Base-by-base conservation (phyloP, 1,140 invertebrate species). In the Neoseiulus cucumeris region DNA sequence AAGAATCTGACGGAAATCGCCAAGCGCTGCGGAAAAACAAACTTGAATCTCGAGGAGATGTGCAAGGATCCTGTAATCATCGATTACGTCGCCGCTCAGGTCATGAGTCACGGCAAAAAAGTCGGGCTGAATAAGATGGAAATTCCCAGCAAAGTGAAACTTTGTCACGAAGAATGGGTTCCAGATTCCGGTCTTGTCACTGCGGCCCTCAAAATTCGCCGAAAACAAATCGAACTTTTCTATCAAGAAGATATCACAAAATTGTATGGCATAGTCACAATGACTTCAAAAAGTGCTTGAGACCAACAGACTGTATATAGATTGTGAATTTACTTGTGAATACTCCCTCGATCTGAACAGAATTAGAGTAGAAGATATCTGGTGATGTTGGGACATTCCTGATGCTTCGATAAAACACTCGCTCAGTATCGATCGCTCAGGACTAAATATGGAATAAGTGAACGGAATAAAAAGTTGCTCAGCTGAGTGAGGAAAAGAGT, bases 41-140 rank as follows among this genome's bases (percentile, higher is more conserved):
- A 79, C 25, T 73, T 78, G 18, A 76, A 76, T 22, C 83, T 88
- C 67, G 85, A 89, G 67, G 80, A 85, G 64, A 78, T 95, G 7
- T 95, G 90, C 75, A 74, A 79, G 18, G 81, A 84, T 74, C 72
- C 79, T 1, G 74, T 78, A n/a, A 75, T 93, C 0, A 85, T 87
- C 72, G 84, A 86, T 73, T 84, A 82, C n/a, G 85, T 91, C 29
- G 75, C 88, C 9, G 81, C 84, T 72, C 83, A 87, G 73, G 75
- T 94, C 18, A 79, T 83, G 7, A 83, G 85, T 28, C 86, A 91
- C 73, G 84, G 86, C 9, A 83, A 82, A 70, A 90, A 89, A 82
- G 85, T 47, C 17, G 29, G 39, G 29, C n/a, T 68, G 22, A 64
- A 67, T 33, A 65, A 65, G 7, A 39, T 59, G 30, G 44, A 67